Evolutionary conservation across 2,888 invertebrate genomes (phyloP).

Genomic region (Eupithecia subumbrata): DNA sequence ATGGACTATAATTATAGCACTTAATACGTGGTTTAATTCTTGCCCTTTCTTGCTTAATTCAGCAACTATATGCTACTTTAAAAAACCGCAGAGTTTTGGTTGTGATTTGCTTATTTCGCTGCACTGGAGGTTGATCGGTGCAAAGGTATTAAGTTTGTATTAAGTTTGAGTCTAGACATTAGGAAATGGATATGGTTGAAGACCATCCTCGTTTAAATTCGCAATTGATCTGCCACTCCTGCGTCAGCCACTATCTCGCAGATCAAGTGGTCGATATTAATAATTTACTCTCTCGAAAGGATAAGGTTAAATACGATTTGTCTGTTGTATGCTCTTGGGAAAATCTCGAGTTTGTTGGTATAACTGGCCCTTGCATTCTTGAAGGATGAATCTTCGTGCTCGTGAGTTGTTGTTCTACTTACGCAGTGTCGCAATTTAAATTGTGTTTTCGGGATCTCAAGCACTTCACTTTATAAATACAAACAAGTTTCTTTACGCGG

Average conservation of each 20-base stretch:
- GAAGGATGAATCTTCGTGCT: not conserved
- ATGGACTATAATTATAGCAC: too few species aligned
- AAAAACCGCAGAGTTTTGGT: too few species aligned
- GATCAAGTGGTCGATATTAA: conserved; percentile 14
- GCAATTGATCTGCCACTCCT: not conserved
- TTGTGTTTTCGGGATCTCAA: not conserved
- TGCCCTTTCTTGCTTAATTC: too few species aligned
- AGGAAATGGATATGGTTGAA: not conserved
- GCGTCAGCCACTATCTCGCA: conserved; percentile 8
- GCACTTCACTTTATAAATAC: too few species aligned
- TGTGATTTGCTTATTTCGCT: too few species aligned
- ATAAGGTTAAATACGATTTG: not conserved
- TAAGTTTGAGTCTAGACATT: not conserved
- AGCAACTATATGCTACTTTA: too few species aligned
- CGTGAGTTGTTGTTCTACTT: not conserved
- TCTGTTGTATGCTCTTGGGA: not conserved
- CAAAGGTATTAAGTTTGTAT: not conserved
- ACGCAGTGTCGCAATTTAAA: not conserved
- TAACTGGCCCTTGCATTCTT: conserved; percentile 8
- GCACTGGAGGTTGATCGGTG: too few species aligned
- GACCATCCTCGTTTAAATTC: not conserved
- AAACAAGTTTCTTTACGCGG: too few species aligned
- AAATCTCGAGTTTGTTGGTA: not conserved
- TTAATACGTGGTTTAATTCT: too few species aligned
- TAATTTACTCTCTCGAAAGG: conserved; percentile 7